Evolutionary conservation across 2,797 vertebrate species (phyloP), one percentile per base, ranked within the genome.

Genomic region (Coregonus suidteri): DNA sequence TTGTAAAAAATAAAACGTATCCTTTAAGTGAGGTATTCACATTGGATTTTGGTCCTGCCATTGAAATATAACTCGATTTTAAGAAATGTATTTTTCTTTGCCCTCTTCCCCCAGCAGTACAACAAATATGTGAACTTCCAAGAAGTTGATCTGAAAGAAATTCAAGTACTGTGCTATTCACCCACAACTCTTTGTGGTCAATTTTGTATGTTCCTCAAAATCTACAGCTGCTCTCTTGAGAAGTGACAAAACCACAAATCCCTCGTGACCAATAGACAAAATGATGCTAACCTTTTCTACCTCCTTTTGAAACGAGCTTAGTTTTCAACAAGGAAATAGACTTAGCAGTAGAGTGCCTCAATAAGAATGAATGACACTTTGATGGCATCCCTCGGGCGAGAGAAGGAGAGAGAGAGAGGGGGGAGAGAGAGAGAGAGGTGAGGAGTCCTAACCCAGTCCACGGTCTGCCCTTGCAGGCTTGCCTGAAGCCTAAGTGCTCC

Each of bases 401-500:
- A 67, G 47, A 56, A 67, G 79, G 59, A 56, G 68, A 52, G 53
- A 71, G 75, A 53, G 37, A 31, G 34, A 18, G 56, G 71, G 30
- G 41, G 6, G 47, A 31, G 6, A 52, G 20, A 73, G 56, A 65
- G 35, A 67, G 25, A 77, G 59, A 75, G 52, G 67, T 25, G 71
- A 59, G 25, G 16, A 30, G 34, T 41, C 56, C 56, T 62, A 83
- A 64, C 65, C 76, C 74, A n/a, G 66, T 47, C 70, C 70, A 14
- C 37, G n/a, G 72, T 51, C n/a, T 78, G 80, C 81, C 78, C 84
- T 71, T 81, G 54, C 11, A 93, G 93, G 90, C 4, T 15, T 87
- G 77, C 87, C 86, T 75, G 86, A 85, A 88, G 92, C 84, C 86
- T 88, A 90, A 95, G 92, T 92, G 92, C 88, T 91, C 87, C 79